Evolutionary conservation across 2,113 vertebrate species (phyloP).

Genomic region (Dipodomys stephensi): DNA sequence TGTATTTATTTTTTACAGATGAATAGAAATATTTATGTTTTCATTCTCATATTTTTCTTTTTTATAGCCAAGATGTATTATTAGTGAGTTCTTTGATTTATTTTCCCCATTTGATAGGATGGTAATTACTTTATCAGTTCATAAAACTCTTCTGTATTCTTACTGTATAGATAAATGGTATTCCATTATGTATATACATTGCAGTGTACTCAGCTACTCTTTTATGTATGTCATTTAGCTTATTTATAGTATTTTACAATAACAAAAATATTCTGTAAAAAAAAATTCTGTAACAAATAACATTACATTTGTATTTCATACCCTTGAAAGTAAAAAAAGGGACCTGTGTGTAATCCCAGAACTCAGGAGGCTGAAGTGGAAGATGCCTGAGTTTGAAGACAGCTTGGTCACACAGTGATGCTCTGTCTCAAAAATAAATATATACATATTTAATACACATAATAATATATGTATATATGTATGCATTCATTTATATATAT

Average conservation of each 20-base stretch:
- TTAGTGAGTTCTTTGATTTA: not conserved
- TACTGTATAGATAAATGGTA: not conserved
- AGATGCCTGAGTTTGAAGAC: not conserved
- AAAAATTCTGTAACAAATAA: slow-evolving; percentile 2
- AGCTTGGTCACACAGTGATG: not conserved
- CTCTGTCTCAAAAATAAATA: too few species aligned
- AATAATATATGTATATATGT: too few species aligned
- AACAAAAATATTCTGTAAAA: not conserved
- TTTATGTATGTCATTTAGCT: not conserved
- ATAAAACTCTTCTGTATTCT: slow-evolving; percentile 21
- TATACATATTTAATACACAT: too few species aligned
- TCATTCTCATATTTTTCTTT: not conserved
- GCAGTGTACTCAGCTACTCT: not conserved
- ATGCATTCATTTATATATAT: too few species aligned
- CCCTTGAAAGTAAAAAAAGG: not conserved
- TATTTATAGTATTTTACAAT: slow-evolving; percentile 28
- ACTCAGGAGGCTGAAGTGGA: not conserved
- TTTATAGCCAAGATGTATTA: not conserved
- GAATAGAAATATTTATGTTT: not conserved
- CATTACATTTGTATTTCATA: not conserved
- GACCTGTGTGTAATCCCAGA: not conserved
- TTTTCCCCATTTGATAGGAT: not conserved
- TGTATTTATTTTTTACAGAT: slow-evolving; percentile 18
- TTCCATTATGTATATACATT: not conserved
- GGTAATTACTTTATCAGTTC: slow-evolving; percentile 23